A percentile compares a stretch with the other conserved stretches of the same genome.
phyloP scores from a whole-genome alignment of 2,888 invertebrate genomes.

The Amitus sp. region DNA sequence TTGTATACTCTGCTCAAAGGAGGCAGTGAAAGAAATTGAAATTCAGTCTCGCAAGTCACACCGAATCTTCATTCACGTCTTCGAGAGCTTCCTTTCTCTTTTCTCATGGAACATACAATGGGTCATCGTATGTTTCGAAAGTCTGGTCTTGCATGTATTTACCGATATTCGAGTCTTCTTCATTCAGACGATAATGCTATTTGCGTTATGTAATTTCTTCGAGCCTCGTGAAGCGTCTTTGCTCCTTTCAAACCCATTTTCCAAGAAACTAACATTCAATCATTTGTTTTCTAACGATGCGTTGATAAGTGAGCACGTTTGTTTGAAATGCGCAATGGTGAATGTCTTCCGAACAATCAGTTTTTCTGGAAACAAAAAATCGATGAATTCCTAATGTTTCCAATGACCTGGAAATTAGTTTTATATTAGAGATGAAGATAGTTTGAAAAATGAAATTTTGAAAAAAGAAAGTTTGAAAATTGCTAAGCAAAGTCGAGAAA shows the following conservation, averaged over 20 bases:
- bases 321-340: too few relatives aligned
- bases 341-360: too few relatives aligned
- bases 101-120: conserved; percentile 1
- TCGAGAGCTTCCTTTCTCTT: conserved; percentile 2
- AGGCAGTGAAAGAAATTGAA: neutral
- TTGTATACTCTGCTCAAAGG: too few relatives aligned
- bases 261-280: neutral
- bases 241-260: neutral
- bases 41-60: neutral
- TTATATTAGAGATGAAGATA: neutral
- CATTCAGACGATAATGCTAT: neutral
- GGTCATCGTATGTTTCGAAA: conserved; percentile 6
- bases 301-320: neutral
- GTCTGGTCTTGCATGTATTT: conserved; percentile 2
- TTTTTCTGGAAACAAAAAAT: too few relatives aligned
- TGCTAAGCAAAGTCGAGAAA: neutral
- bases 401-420: too few relatives aligned
- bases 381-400: neutral
- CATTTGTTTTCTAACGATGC: neutral
- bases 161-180: neutral
- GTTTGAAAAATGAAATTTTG: neutral
- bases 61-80: conserved; percentile 1
- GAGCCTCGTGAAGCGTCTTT: neutral
- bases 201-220: neutral
- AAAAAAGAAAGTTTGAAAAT: neutral